Conservation (phyloP, 2,888 invertebrate species). For the Metellina segmentata region DNA sequence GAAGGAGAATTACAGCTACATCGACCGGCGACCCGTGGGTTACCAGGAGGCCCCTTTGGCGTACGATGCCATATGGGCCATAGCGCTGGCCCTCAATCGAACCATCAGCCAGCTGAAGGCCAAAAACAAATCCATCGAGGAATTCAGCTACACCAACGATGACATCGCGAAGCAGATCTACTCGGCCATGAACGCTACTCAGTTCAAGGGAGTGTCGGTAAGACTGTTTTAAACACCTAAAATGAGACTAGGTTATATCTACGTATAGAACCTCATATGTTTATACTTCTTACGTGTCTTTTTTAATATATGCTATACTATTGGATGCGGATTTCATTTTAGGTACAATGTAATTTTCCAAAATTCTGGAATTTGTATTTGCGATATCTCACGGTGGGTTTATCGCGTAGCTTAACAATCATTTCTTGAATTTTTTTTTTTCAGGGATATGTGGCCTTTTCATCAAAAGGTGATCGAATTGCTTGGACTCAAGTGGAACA, state of each 20-base stretch:
- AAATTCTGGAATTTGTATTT: too few species aligned
- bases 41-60: conserved; percentile 98
- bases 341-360: too few species aligned
- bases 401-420: too few species aligned
- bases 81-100: conserved; percentile 98
- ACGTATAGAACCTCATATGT: too few species aligned
- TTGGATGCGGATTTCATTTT: too few species aligned
- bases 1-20: conserved; percentile 87
- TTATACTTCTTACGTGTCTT: too few species aligned
- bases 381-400: too few species aligned
- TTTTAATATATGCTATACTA: too few species aligned
- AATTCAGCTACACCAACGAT: conserved; percentile 97
- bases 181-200: conserved; percentile 98
- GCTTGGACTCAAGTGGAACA: conserved; percentile 99
- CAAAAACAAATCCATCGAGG: conserved; percentile 91
- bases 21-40: conserved; percentile 89
- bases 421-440: not conserved
- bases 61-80: conserved; percentile 99
- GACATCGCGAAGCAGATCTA: conserved; percentile 97
- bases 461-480: conserved; percentile 96
- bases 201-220: conserved; percentile 98
- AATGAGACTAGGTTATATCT: too few species aligned
- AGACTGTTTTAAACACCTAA: conserved; percentile 81
- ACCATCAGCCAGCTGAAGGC: conserved; percentile 93
- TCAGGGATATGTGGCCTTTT: conserved; percentile 90